Conservation (phyloP, 2,113 vertebrate genomes). For the Corvus moneduloides region DNA sequence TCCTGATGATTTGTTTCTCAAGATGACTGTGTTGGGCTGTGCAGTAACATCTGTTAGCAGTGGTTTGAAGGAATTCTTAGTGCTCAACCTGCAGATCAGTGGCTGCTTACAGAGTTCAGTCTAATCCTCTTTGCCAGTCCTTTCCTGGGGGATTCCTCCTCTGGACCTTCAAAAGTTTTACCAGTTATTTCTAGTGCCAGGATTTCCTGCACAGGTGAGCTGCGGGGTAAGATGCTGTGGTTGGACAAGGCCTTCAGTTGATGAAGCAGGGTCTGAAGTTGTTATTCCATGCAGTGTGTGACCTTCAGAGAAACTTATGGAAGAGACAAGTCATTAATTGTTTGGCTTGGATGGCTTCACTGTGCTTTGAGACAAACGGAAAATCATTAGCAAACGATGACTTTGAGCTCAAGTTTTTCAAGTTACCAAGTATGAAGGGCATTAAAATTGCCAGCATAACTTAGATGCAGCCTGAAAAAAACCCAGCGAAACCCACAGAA, state of each 20-base stretch:
- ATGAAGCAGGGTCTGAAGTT: background rate
- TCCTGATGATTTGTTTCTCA: background rate
- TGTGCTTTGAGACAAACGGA: background rate
- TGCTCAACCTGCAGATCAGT: background rate
- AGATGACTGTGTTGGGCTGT: background rate
- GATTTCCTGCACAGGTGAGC: background rate
- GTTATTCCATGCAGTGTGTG: background rate
- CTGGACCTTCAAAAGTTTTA: background rate
- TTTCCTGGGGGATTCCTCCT: background rate
- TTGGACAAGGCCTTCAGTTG: background rate
- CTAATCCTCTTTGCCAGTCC: background rate
- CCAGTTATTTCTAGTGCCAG: background rate
- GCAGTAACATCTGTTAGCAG: background rate
- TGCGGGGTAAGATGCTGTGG: background rate
- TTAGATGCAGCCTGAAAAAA: background rate
- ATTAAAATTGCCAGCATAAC: background rate
- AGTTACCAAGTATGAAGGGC: background rate
- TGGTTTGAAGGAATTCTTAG: background rate
- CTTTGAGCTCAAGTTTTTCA: background rate
- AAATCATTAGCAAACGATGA: background rate
- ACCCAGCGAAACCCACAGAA: rapidly evolving
- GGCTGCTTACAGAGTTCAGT: background rate
- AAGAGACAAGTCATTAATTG: background rate
- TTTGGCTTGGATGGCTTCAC: background rate
- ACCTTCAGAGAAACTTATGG: background rate